Conservation (phyloP, 2,888 invertebrate genomes). For the Nephrotoma flavescens region DNA sequence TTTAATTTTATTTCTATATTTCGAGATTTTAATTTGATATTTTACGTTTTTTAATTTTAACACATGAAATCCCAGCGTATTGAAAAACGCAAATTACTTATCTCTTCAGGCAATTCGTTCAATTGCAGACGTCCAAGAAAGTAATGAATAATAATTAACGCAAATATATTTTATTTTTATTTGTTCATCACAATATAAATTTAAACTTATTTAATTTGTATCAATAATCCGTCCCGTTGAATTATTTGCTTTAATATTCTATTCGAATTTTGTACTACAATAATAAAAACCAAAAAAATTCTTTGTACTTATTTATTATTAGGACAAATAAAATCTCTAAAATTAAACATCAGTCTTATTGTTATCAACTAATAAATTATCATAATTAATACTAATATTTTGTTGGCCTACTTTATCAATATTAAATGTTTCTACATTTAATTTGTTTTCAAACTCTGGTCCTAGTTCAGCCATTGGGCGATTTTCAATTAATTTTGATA, state of each 20-base stretch:
- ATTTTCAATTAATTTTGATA: not conserved
- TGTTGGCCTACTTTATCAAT: not conserved
- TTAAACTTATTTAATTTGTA: not conserved
- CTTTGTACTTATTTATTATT: not conserved
- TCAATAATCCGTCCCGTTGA: not conserved
- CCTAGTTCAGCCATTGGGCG: not conserved
- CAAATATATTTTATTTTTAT: not conserved
- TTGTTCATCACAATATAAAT: not conserved
- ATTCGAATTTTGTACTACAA: not conserved
- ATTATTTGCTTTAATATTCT: not conserved
- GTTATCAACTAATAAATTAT: not conserved
- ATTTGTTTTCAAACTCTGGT: not conserved
- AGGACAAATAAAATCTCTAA: not conserved
- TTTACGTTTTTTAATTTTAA: too few relatives aligned
- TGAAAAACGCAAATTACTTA: too few relatives aligned
- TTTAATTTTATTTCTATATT: too few relatives aligned
- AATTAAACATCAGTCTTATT: not conserved
- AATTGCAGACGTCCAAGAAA: not conserved
- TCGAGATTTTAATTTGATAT: too few relatives aligned
- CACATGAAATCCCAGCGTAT: too few relatives aligned
- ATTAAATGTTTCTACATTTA: slow-evolving; percentile 1
- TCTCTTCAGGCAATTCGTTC: too few relatives aligned
- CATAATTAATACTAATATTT: not conserved
- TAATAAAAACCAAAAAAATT: not conserved
- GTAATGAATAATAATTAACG: not conserved